Evolutionary conservation across 2,113 vertebrate species (phyloP), one percentile per base, ranked within the genome.

Genomic region (Psilopogon haemacephalus): DNA sequence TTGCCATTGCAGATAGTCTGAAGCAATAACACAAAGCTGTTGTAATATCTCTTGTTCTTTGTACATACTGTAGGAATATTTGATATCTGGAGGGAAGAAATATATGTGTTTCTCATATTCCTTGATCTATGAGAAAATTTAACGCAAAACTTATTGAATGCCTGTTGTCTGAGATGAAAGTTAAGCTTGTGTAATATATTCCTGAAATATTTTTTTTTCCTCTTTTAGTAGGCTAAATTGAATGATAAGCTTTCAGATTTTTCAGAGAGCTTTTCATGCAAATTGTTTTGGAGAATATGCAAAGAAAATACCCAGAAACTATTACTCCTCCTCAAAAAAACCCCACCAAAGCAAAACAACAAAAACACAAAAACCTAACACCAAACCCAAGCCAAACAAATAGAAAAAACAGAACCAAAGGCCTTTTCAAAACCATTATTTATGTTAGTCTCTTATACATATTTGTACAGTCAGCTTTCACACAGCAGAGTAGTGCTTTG

Each of bases 81-180:
- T 83, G 19, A 37, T 81, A 15, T 46, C 68, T 80, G 52, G 28
- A 65, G 44, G 30, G 33, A 75, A 68, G 78, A 84, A 79, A 78
- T n/a, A n/a, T n/a, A n/a, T n/a, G n/a, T n/a, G n/a, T n/a, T n/a
- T n/a, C n/a, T n/a, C n/a, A n/a, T n/a, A n/a, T n/a, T n/a, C n/a
- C n/a, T n/a, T n/a, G n/a, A n/a, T n/a, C n/a, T n/a, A 75, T 70
- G 27, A 92, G 44, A 90, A 96, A 88, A 88, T 62, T 19, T 84
- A 74, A 55, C 55, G n/a, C 38, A 74, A 65, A 86, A 70, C 42
- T 71, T 73, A 79, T 27, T 62, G 42, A 72, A 77, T 79, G 26
- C 42, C 76, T 73, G 17, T 93, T 88, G 32, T 86, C 93, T 84
- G 59, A 88, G 40, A 63, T 72, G 40, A 92, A 95, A 90, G 65